Conservation (phyloP, 2,113 vertebrate species). For the Lepidothrix coronata region DNA sequence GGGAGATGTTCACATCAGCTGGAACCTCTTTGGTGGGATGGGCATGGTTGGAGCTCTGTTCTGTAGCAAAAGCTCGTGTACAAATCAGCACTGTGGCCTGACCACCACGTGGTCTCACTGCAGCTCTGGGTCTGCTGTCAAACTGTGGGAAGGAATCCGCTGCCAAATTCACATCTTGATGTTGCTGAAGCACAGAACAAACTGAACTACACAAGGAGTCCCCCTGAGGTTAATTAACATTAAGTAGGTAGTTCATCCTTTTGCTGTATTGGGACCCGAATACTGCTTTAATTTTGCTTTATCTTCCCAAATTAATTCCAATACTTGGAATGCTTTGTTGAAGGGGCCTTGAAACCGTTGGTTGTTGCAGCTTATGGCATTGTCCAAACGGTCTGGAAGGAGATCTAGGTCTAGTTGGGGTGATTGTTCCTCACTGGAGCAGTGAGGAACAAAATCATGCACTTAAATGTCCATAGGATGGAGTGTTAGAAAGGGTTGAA, state of each 20-base stretch:
- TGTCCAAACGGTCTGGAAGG: background rate
- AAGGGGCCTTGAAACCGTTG: background rate
- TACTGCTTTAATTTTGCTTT: background rate
- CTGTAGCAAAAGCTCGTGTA: fast-evolving
- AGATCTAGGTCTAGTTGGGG: background rate
- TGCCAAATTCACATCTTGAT: background rate
- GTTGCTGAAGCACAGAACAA: background rate
- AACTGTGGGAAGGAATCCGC: background rate
- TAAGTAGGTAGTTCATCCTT: background rate
- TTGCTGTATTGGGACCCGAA: background rate
- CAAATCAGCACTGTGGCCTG: background rate
- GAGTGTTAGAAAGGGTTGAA: background rate
- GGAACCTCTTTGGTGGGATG: background rate
- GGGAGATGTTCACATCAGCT: fast-evolving
- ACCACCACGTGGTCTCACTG: fast-evolving
- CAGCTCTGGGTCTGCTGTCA: background rate
- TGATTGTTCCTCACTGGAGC: background rate
- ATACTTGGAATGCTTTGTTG: background rate
- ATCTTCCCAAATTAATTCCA: background rate
- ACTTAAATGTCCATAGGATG: background rate
- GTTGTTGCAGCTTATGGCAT: fast-evolving
- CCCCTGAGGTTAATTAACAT: background rate
- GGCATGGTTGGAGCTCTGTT: background rate
- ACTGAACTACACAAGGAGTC: background rate
- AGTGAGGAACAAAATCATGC: background rate